phyloP scores from a whole-genome alignment of 2,113 vertebrate species.

The Campylomormyrus tamandua region DNA sequence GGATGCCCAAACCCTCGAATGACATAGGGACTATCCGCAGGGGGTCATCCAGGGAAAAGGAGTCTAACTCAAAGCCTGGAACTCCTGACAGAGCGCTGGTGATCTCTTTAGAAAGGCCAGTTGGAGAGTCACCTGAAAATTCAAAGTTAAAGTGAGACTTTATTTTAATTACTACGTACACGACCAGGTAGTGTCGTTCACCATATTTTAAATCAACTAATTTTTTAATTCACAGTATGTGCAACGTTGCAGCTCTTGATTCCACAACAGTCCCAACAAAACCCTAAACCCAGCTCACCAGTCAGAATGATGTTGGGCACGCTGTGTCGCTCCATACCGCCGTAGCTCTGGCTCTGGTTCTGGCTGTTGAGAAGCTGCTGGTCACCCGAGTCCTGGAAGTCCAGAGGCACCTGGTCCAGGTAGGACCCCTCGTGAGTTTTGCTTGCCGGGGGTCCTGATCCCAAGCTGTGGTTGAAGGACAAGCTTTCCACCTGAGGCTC shows the following conservation, averaged over 20 bases:
- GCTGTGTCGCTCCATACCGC: slow-evolving; percentile 52
- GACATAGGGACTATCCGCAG: slow-evolving; percentile 73
- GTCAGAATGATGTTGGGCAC: slow-evolving; percentile 80
- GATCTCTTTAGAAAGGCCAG: slow-evolving; percentile 82
- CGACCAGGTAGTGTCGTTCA: not conserved
- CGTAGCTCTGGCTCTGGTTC: slow-evolving; percentile 64
- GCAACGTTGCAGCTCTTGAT: not conserved
- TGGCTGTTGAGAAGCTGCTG: slow-evolving; percentile 63
- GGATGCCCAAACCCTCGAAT: slow-evolving; percentile 74
- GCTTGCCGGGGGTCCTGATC: slow-evolving; percentile 26
- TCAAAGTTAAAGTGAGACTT: not conserved
- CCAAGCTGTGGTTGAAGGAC: slow-evolving; percentile 53
- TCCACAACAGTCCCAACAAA: not conserved
- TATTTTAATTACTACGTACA: not conserved
- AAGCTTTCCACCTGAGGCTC: slow-evolving; percentile 51
- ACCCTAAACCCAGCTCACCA: slow-evolving; percentile 46
- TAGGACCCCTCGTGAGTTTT: slow-evolving; percentile 46
- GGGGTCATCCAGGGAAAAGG: slow-evolving; percentile 71
- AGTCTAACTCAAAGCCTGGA: slow-evolving; percentile 78
- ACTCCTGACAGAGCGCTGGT: slow-evolving; percentile 75
- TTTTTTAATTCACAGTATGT: not conserved
- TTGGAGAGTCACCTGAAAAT: slow-evolving; percentile 64
- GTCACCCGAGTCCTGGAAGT: slow-evolving; percentile 50
- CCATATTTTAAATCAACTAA: not conserved
- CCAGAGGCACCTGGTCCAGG: slow-evolving; percentile 54